Evolutionary conservation across 1,140 invertebrate genomes (phyloP), one percentile per base, ranked within the genome.

Genomic region (Diorhabda elongata): DNA sequence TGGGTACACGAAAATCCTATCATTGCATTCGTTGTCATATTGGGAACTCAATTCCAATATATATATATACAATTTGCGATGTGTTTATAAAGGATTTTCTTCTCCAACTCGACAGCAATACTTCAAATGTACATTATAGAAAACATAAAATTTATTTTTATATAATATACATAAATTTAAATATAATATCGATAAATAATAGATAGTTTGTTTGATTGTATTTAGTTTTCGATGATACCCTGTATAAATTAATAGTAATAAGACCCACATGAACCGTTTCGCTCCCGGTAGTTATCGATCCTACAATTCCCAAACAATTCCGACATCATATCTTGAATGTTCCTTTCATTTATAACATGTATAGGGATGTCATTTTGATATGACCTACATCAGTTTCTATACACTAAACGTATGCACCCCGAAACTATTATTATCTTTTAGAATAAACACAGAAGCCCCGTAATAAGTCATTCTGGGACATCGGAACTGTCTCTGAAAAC

Each of bases 1-100:
- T 57, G 64, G 61, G 64, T 65, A 71, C 62, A 71, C 66, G 69
- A 71, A 71, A 71, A 68, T 68, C 66, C 69, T 71, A 68, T 71
- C 69, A 60, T 9, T 69, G 62, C 63, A 52, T 52, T 52, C 6
- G 47, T n/a, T 52, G 47, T n/a, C 47, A 52, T 52, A 52, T n/a
- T 52, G 47, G 47, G n/a, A 52, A 52, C n/a, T 52, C 47, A 8
- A 52, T 52, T 52, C 2, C 47, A 2, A 52, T 52, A 52, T 52
- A 52, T 6, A 52, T 52, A n/a, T 52, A n/a, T 52, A 9, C 9
- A 4, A 3, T 6, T 52, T 6, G 47, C n/a, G 47, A 52, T 6
- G 47, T 52, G 47, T 52, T 52, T 52, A 52, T 6, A 52, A 3
- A 52, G 47, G 47, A 52, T 52, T 8, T 52, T 52, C 47, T 26